Conservation (phyloP, 1,140 invertebrate species). For the Gonatopus flavifemur region DNA sequence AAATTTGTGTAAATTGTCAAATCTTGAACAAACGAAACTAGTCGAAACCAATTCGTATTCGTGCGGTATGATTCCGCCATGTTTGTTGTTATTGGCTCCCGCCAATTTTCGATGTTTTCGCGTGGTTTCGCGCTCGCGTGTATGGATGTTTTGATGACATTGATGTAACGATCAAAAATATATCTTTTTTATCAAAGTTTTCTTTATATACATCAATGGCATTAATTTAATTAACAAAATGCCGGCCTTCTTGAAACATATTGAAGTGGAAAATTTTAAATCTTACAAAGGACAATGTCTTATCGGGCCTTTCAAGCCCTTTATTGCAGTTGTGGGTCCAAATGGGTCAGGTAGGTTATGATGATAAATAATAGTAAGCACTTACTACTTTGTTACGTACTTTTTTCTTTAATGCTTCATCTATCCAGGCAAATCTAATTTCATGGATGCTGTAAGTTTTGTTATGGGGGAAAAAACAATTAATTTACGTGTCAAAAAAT, state of each 20-base stretch:
- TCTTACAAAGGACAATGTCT: conserved; percentile 86
- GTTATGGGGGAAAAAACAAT: conserved; percentile 95
- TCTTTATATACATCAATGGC: background rate
- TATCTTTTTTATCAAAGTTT: background rate
- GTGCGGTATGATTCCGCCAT: no score
- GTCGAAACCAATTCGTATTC: no score
- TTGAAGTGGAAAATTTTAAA: conserved; percentile 97
- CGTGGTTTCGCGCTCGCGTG: no score
- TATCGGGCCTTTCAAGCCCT: conserved; percentile 91
- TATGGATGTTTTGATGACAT: no score
- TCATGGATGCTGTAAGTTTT: conserved; percentile 99
- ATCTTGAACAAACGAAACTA: no score
- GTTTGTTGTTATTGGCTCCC: no score
- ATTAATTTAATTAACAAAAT: conserved; percentile 28
- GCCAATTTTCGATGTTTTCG: no score
- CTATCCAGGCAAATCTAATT: conserved; percentile 96
- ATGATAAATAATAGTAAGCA: background rate
- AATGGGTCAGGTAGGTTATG: conserved; percentile 85
- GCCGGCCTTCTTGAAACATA: conserved; percentile 75
- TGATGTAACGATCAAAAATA: background rate
- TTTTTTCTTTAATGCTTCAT: conserved; percentile 59
- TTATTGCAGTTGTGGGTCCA: conserved; percentile 94
- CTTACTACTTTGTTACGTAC: background rate
- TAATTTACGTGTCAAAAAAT: conserved; percentile 84
- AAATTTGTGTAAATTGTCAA: no score